A percentile compares a stretch with the other conserved stretches of the same genome.
Evolutionary conservation across 2,888 invertebrate species (phyloP).

Genomic region (Drosophila pseudotakahashii): DNA sequence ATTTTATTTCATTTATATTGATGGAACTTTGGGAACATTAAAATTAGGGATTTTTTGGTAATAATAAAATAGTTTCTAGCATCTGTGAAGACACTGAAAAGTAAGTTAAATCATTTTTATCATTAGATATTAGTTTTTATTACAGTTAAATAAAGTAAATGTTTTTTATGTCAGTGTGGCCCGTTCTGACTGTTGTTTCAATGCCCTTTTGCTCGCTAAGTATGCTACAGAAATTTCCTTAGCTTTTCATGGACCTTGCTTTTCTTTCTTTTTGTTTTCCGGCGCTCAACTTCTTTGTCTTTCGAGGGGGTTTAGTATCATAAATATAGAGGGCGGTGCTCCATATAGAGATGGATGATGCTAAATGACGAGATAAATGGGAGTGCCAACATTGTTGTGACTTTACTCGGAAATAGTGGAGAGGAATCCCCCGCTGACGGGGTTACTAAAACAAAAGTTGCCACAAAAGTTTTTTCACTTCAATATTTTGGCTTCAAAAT

Average conservation of each 20-base stretch:
- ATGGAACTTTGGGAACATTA: not conserved
- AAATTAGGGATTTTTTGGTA: not conserved
- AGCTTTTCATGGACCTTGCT: conserved; percentile 9
- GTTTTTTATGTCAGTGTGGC: conserved; percentile 22
- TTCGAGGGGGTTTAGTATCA: not conserved
- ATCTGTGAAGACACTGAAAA: no score
- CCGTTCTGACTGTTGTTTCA: conserved; percentile 64
- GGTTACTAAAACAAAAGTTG: conserved; percentile 10
- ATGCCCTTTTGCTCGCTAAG: conserved; percentile 72
- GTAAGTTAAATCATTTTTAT: no score
- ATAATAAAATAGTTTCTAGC: no score
- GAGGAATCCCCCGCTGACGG: not conserved
- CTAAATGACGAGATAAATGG: conserved; percentile 16
- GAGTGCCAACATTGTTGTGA: conserved; percentile 18
- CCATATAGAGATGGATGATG: conserved; percentile 31
- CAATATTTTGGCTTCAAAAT: conserved; percentile 7
- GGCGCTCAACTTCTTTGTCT: conserved; percentile 29
- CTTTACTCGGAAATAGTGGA: conserved; percentile 32
- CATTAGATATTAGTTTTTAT: no score
- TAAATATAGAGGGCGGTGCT: not conserved
- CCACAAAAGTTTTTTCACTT: conserved; percentile 1
- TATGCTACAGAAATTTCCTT: conserved; percentile 62
- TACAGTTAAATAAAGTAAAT: not conserved
- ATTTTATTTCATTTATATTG: no score
- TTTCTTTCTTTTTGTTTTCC: conserved; percentile 14